phyloP scores from a whole-genome alignment of 1,140 invertebrate genomes.

The Cylas formicarius region DNA sequence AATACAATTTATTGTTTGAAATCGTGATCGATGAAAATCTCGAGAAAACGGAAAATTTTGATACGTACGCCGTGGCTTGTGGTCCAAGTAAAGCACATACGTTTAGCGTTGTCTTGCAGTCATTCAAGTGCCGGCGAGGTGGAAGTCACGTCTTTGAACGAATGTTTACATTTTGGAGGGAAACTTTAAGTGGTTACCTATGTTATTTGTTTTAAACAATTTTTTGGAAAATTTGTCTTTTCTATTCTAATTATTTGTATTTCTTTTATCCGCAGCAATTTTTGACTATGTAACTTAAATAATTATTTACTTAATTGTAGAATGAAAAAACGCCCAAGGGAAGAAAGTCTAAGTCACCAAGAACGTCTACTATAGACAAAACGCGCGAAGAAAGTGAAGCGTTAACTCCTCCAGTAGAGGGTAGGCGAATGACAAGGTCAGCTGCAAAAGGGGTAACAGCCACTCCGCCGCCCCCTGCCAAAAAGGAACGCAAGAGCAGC shows the following conservation, averaged over 20 bases:
- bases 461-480: conserved; percentile 41
- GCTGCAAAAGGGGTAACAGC: conserved; percentile 41
- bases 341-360: conserved; percentile 35
- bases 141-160: conserved; percentile 23
- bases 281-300: conserved; percentile 1
- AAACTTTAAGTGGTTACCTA: conserved; percentile 39
- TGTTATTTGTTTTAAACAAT: no score
- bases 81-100: conserved; percentile 21
- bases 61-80: conserved; percentile 27
- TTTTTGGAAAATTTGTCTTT: no score
- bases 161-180: conserved; percentile 39
- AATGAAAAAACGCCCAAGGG: conserved; percentile 35
- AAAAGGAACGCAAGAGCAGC: conserved; percentile 41
- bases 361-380: conserved; percentile 31
- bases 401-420: conserved; percentile 40
- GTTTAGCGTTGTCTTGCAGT: conserved; percentile 21
- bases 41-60: conserved; percentile 23
- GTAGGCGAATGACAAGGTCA: conserved; percentile 41
- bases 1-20: no score
- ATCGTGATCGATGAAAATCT: no score
- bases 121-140: conserved; percentile 18
- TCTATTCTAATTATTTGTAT: no score
- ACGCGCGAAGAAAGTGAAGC: conserved; percentile 38
- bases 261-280: no score
- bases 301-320: conserved; percentile 27